phyloP scores from a whole-genome alignment of 2,113 vertebrate species.

The Bettongia penicillata region DNA sequence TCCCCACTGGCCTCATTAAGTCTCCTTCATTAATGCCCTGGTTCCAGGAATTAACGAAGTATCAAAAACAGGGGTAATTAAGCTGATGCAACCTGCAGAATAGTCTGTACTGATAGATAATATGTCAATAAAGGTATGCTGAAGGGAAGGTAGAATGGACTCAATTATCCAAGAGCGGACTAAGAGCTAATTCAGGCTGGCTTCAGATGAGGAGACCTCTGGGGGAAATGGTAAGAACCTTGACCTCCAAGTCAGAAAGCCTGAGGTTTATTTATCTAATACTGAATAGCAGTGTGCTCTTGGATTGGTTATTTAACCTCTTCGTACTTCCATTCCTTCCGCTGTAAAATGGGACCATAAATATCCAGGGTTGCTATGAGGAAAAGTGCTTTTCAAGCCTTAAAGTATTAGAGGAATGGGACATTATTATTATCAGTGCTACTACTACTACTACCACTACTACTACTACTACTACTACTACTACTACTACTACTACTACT shows the following conservation, averaged over 20 bases:
- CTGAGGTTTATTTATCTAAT: not conserved
- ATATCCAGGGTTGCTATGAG: not conserved
- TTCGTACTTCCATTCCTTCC: not conserved
- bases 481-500: too few relatives aligned
- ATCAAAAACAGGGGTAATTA: not conserved
- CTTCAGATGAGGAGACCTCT: not conserved
- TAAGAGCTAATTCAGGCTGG: not conserved
- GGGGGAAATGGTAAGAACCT: not conserved
- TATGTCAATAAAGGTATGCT: not conserved
- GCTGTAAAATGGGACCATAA: not conserved
- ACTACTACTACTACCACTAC: too few relatives aligned
- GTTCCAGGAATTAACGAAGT: conserved; percentile 11
- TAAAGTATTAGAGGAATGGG: not conserved
- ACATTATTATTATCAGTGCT: not conserved
- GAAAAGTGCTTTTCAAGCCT: not conserved
- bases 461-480: too few relatives aligned
- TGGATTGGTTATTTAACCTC: too few relatives aligned
- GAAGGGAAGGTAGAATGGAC: not conserved
- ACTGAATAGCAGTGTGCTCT: not conserved
- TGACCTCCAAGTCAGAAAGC: not conserved
- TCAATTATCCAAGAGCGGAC: not conserved
- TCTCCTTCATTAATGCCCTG: too few relatives aligned
- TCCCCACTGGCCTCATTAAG: not conserved
- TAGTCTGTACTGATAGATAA: not conserved
- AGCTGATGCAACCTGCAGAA: not conserved